A percentile compares a stretch with the other conserved stretches of the same genome.
Evolutionary conservation across 2,113 vertebrate genomes (phyloP).

Genomic region (Leptosomus discolor): DNA sequence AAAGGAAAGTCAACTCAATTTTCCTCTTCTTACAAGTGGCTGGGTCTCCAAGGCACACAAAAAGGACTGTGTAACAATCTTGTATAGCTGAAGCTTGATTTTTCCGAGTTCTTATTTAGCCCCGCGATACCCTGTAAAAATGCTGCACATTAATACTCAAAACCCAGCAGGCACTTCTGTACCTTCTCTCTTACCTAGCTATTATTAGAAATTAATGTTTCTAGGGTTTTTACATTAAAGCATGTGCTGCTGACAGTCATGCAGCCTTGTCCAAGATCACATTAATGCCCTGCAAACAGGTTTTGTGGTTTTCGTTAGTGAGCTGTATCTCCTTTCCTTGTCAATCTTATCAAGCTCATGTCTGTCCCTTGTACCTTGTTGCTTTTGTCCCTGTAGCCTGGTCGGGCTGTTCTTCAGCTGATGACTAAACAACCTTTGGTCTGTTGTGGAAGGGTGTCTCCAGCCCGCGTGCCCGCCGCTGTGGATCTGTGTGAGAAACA

Average conservation of each 20-base stretch:
- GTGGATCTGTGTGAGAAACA: background rate
- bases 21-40: background rate
- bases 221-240: background rate
- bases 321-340: accelerated
- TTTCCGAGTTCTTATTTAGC: background rate
- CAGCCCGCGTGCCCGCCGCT: background rate
- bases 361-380: background rate
- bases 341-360: accelerated
- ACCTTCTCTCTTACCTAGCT: background rate
- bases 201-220: background rate
- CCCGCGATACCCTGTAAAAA: background rate
- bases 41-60: background rate
- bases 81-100: background rate
- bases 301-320: background rate
- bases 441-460: background rate
- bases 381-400: background rate
- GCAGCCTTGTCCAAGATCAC: background rate
- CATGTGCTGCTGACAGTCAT: accelerated
- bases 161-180: background rate
- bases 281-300: background rate
- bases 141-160: accelerated
- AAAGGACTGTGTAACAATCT: background rate
- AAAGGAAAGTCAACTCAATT: slow-evolving; percentile 11
- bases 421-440: background rate
- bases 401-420: background rate